phyloP scores from a whole-genome alignment of 2,888 invertebrate genomes.

The Leucophenga maculata region DNA sequence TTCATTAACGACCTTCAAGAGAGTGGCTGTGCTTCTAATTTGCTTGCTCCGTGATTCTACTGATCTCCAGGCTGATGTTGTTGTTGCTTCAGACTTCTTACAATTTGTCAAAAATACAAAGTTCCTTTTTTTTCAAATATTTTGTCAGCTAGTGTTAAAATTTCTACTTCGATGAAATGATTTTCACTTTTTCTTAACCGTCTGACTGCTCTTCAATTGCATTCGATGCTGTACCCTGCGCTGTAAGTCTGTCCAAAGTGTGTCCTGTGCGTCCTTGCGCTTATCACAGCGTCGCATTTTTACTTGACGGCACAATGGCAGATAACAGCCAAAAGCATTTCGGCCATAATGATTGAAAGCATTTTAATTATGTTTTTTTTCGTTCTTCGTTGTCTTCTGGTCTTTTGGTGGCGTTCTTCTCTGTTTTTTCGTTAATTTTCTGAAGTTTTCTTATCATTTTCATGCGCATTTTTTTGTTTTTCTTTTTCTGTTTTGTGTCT shows the following conservation, averaged over 20 bases:
- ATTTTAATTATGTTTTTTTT: constrained; percentile 60
- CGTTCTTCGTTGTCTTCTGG: constrained; percentile 27
- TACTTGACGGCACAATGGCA: background rate
- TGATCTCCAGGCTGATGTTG: no score
- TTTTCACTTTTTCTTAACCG: constrained; percentile 25
- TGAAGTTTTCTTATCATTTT: constrained; percentile 67
- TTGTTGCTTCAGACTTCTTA: no score
- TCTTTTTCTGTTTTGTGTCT: background rate
- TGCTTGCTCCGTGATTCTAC: no score
- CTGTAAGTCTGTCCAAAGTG: background rate
- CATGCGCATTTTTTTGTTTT: constrained; percentile 38
- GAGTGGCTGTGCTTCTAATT: no score
- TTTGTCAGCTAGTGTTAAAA: no score
- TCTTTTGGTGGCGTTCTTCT: constrained; percentile 7
- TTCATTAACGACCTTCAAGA: no score
- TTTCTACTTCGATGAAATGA: constrained; percentile 13
- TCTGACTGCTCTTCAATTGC: background rate
- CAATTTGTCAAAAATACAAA: no score
- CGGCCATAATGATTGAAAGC: constrained; percentile 68
- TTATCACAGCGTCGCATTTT: constrained; percentile 63
- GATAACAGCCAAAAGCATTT: constrained; percentile 58
- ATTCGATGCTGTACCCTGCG: background rate
- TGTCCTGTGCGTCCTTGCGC: constrained; percentile 50
- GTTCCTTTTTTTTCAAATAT: no score
- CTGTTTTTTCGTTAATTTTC: constrained; percentile 51